Percentiles rank a stretch among this genome's conserved stretches.
Evolutionary conservation across 2,113 vertebrate species (phyloP).

Genomic region (Motacilla alba): DNA sequence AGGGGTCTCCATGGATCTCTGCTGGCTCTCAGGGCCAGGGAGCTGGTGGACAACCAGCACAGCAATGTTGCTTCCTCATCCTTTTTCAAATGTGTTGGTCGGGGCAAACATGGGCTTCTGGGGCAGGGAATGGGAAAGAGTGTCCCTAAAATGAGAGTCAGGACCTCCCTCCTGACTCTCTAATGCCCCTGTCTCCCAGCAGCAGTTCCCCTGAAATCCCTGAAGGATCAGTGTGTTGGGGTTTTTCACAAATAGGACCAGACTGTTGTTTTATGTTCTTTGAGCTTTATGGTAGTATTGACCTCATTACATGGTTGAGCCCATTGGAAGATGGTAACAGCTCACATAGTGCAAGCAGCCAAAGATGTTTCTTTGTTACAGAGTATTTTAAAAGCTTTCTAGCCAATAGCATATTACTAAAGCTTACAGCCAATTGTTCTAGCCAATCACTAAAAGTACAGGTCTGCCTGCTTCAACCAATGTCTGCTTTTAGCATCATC

Average conservation of each 20-base stretch:
- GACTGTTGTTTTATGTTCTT: background rate
- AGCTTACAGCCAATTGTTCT: background rate
- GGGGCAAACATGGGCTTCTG: accelerated
- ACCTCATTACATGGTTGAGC: background rate
- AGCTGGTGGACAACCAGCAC: background rate
- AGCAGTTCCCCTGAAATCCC: too few species aligned
- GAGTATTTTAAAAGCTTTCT: background rate
- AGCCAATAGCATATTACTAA: too few species aligned
- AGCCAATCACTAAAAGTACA: background rate
- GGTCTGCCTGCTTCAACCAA: background rate
- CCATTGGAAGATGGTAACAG: background rate
- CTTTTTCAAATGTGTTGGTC: accelerated
- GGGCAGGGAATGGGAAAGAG: background rate
- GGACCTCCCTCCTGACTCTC: background rate
- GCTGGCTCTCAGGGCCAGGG: accelerated
- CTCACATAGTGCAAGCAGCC: background rate
- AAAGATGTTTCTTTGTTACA: background rate
- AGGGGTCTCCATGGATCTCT: accelerated
- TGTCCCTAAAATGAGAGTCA: accelerated
- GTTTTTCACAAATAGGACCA: background rate
- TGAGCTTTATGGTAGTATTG: background rate
- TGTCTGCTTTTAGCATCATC: background rate
- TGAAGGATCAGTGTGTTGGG: background rate
- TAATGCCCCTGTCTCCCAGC: background rate
- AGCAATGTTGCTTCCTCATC: accelerated